Evolutionary conservation across 2,797 vertebrate genomes (phyloP).

Genomic region (Macrochelys suwanniensis): DNA sequence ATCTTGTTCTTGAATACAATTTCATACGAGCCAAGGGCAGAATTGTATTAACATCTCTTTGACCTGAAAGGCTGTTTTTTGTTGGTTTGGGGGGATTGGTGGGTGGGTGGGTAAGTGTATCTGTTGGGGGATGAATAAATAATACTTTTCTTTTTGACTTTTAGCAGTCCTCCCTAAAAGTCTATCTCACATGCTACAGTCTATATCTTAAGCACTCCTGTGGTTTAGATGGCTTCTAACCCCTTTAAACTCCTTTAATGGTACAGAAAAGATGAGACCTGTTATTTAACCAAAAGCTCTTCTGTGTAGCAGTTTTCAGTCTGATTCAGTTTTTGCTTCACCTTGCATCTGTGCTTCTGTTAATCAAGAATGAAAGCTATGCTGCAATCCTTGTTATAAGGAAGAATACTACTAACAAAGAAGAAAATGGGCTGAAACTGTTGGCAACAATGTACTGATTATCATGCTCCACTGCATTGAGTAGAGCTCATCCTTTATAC

Average conservation of each 20-base stretch:
- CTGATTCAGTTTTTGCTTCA: not conserved
- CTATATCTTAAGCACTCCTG: not conserved
- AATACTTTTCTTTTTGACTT: not conserved
- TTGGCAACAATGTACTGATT: not conserved
- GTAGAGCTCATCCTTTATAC: not conserved
- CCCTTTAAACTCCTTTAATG: not conserved
- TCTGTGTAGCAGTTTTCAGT: not conserved
- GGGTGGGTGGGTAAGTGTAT: not conserved
- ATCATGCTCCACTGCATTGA: not conserved
- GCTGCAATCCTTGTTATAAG: not conserved
- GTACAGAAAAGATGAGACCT: not conserved
- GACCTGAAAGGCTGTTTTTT: not conserved
- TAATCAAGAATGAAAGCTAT: not conserved
- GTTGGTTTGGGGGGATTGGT: not conserved
- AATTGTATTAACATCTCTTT: not conserved
- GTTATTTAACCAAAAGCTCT: not conserved
- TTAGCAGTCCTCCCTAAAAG: not conserved
- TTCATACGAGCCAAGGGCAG: not conserved
- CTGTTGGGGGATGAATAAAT: not conserved
- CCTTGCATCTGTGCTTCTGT: not conserved
- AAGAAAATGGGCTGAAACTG: not conserved
- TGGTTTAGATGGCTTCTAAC: not conserved
- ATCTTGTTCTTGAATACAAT: not conserved
- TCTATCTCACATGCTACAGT: not conserved
- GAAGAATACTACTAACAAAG: not conserved